Evolutionary conservation across 2,797 vertebrate species (phyloP).

Genomic region (Ambastaia sidthimunki): DNA sequence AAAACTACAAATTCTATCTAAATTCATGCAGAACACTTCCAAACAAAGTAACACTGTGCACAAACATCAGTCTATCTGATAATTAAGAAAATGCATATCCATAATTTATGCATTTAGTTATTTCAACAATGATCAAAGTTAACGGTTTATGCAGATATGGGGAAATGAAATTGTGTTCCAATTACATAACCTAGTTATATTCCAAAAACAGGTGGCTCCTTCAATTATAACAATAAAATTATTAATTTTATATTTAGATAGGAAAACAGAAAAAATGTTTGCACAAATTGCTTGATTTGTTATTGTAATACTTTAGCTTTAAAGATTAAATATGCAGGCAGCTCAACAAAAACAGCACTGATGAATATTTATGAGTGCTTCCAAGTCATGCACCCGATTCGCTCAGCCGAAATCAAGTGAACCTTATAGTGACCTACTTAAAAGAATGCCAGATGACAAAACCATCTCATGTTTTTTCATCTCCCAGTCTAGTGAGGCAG

Average conservation of each 20-base stretch:
- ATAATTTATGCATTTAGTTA: constrained; percentile 63
- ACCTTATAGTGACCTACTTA: constrained; percentile 80
- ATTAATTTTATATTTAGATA: constrained; percentile 31
- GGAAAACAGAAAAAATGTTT: background rate
- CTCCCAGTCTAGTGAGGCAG: constrained; percentile 68
- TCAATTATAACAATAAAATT: constrained; percentile 66
- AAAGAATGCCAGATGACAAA: constrained; percentile 70
- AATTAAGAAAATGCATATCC: constrained; percentile 66
- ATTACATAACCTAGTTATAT: constrained; percentile 64
- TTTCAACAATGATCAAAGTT: constrained; percentile 70
- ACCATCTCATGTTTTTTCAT: constrained; percentile 61
- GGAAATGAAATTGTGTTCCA: constrained; percentile 61
- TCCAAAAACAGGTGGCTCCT: constrained; percentile 67
- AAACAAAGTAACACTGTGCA: background rate
- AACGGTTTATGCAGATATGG: constrained; percentile 63
- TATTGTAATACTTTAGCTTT: constrained; percentile 56
- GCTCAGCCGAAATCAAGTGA: constrained; percentile 76
- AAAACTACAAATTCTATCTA: background rate
- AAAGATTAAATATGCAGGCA: constrained; percentile 42
- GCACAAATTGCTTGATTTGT: constrained; percentile 23
- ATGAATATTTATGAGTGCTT: constrained; percentile 78
- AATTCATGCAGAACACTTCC: background rate
- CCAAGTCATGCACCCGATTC: constrained; percentile 66
- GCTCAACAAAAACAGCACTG: constrained; percentile 59
- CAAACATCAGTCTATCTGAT: constrained; percentile 42